Evolutionary conservation across 2,113 vertebrate genomes (phyloP), one percentile per base, ranked within the genome.

Genomic region (Calcarius ornatus): DNA sequence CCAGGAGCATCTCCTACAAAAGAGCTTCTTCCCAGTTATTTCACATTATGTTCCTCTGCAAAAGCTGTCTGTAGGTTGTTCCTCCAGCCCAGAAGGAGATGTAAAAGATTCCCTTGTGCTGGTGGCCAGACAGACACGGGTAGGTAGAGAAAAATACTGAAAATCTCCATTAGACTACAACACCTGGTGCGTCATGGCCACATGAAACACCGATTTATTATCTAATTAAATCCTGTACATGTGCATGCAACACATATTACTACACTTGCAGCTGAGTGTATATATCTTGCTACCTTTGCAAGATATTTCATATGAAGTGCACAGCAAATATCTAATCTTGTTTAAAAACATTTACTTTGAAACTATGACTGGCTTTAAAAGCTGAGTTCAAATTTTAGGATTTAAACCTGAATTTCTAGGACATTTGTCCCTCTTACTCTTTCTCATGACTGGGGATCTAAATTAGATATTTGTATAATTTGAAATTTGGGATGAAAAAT

Each of bases 271-370:
- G 33, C 33, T n/a, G n/a, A n/a, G n/a, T n/a, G n/a, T n/a, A n/a
- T n/a, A n/a, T n/a, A n/a, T n/a, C n/a, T n/a, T n/a, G n/a, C n/a
- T 61, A 20, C 15, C 37, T 45, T 22, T 79, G 53, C 12, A 57
- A 65, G 27, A 7, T 20, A 54, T 53, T 94, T 65, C n/a, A 45
- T 45, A 45, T 45, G 7, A 86, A 65, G 21, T 1, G 2, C 20
- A 38, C 33, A 69, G 18, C 13, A 91, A 72, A 53, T 33, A 60
- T 5, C 40, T 81, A 57, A 42, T 53, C 21, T 84, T 50, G 12
- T 64, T 85, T 76, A 35, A 80, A 94, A 96, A 61, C 18, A 15
- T 64, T 66, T 51, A 12, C 25, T 94, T 71, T 69, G n/a, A 89
- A 94, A 78, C 25, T 12, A 3, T 53, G 40, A 51, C 16, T 65